Evolutionary conservation across 2,797 vertebrate species (phyloP), one percentile per base, ranked within the genome.

Genomic region (Buphagus erythrorhynchus): DNA sequence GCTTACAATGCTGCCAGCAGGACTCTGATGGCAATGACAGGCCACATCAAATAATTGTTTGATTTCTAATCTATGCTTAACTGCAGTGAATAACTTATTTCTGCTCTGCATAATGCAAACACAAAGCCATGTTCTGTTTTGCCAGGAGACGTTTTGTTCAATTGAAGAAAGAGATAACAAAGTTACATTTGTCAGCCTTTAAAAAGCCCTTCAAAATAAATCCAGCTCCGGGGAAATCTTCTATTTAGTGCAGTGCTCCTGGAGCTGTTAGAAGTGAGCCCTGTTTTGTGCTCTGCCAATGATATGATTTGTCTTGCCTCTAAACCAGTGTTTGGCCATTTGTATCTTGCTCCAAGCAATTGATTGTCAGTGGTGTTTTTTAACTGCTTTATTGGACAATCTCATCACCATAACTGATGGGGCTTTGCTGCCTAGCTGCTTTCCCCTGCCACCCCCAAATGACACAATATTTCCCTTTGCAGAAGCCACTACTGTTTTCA

Each of bases 151-250:
- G 0, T 89, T 96, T 88, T 78, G 86, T 93, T 93, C 90, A 71
- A 31, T 1, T 82, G 79, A 92, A 84, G 81, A 71, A 88, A 62
- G 80, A 94, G 80, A 91, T 84, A 95, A 96, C 80, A 59, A 90
- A 95, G 87, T 88, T 95, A 91, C 62, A 90, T 94, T 76, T 96
- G 94, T 93, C 88, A 92, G 80, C 66, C 73, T 93, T 93, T 93
- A 92, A 95, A 88, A 94, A 93, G 82, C 82, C 67, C 85, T 95
- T 96, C 88, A 88, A 95, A 96, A 94, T 75, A 91, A 95, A 96
- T 66, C 83, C 85, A 63, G 95, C 96, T 96, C 71, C 15, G 3
- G 94, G 95, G 93, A 93, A 79, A 93, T 77, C 72, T 61, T 89
- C 87, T 85, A 36, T 90, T 88, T 77, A 92, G 80, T n/a, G 68